Evolutionary conservation across 2,888 invertebrate genomes (phyloP), one percentile per base, ranked within the genome.

Genomic region (Melieria picta): DNA sequence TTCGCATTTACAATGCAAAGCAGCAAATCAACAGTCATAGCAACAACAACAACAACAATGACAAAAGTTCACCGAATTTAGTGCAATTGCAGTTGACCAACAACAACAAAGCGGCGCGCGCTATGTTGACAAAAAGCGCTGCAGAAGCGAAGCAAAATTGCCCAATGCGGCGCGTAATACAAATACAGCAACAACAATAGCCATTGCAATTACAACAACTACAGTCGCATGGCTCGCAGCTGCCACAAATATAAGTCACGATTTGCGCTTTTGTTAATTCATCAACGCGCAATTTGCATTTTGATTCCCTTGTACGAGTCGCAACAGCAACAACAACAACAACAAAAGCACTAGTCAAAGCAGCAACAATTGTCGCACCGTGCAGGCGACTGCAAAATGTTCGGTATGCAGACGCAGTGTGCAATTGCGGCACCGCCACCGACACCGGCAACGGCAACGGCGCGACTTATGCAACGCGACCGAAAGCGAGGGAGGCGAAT

Each of bases 201-300:
- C 30, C 30, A 30, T 30, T 30, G 30, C 3, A 30, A 13, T 16
- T 16, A 57, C 57, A 57, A 9, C 57, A 57, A 57, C 57, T 16
- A 5, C 30, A 57, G 10, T 13, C 7, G 47, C 48, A 79, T 81
- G 82, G 80, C 80, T 10, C 48, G 47, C n/a, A 10, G 10, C 11
- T 6, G 55, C 45, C 1, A 60, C 43, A 60, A 65, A 55, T 81
- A 82, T 81, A 81, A 81, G 81, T 81, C 81, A 81, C 81, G 81
- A 81, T 81, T 82, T 82, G 81, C 75, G 82, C 82, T 81, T 81
- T 81, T 81, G 82, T 81, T 81, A 81, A 81, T 81, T 81, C 81
- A 81, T 81, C 82, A 81, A 79, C 82, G 81, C 80, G 81, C 81
- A 82, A 81, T 81, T 81, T 81, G 81, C 81, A 81, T 81, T 80